Base-by-base conservation (phyloP, 2,797 vertebrate genomes). In the Sebastes vulpes region DNA sequence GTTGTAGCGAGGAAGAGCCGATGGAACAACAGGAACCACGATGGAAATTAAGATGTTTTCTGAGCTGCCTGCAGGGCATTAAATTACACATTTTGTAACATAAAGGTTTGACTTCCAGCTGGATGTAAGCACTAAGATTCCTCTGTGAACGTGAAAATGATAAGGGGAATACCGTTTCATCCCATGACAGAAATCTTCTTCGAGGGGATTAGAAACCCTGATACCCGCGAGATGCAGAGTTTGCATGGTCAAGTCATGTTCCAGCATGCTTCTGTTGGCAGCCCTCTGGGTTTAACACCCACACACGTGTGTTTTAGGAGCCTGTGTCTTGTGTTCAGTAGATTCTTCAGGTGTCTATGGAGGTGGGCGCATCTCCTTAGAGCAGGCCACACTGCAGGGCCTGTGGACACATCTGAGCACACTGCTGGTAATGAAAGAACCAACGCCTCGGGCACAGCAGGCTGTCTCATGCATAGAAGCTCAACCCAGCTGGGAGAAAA, bases 211-310 rank as follows among this genome's bases (percentile, higher is more conserved):
- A 60, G 4, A 78, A 72, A 70, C 0, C 0, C 0, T 61, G 46
- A 82, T 28, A 32, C 32, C 32, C 21, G 60, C 11, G 9, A 72
- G 64, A 67, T 77, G 38, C 38, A n/a, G 25, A 60, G 59, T 38
- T 57, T 72, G 12, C 70, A 29, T 61, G 76, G 72, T 71, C 54
- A 65, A 58, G 59, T 85, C 93, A 29, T 83, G 90, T 80, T 64
- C 61, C 81, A 65, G 63, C 90, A 77, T 60, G 91, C 71, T 83
- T 46, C 64, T 72, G 74, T 56, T 88, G 83, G 69, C 67, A 80
- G 66, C 52, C 66, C 81, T 81, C 63, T 16, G 42, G 78, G 76
- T 48, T 53, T 20, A 67, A 65, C 54, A 14, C 58, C 26, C 10
- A 31, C 58, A 58, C 54, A 48, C 66, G 11, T 7, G 10, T 52